Conservation (phyloP, 2,797 vertebrate species). For the Octomys mimax region DNA sequence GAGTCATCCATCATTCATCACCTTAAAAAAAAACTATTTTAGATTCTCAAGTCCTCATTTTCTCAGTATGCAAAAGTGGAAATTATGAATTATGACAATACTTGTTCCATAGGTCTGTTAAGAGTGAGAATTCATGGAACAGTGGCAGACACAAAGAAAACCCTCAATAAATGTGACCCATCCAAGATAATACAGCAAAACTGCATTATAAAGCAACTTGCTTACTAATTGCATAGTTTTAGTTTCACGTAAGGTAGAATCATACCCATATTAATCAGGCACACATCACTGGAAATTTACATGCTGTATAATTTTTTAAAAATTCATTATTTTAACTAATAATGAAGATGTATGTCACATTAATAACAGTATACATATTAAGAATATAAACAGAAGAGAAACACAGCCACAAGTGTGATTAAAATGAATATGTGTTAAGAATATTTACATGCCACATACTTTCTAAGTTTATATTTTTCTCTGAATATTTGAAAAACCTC, state of each 20-base stretch:
- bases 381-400: constrained; percentile 58
- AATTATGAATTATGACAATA: neutral
- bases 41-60: neutral
- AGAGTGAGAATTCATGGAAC: neutral
- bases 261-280: neutral
- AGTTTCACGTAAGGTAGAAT: constrained; percentile 41
- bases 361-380: constrained; percentile 49
- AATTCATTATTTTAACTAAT: constrained; percentile 27
- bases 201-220: neutral
- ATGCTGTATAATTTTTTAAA: neutral
- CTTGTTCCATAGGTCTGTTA: neutral
- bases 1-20: neutral
- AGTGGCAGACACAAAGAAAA: constrained; percentile 4
- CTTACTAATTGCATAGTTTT: neutral
- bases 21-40: constrained; percentile 16
- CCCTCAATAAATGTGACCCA: neutral
- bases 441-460: constrained; percentile 25
- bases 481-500: constrained; percentile 9
- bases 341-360: constrained; percentile 3
- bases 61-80: constrained; percentile 8
- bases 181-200: neutral
- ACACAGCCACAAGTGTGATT: constrained; percentile 38
- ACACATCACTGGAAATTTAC: constrained; percentile 3
- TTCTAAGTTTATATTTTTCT: constrained; percentile 39
- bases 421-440: constrained; percentile 45